Evolutionary conservation across 2,113 vertebrate genomes (phyloP), one percentile per base, ranked within the genome.

Genomic region (Rhagologus leucostigma): DNA sequence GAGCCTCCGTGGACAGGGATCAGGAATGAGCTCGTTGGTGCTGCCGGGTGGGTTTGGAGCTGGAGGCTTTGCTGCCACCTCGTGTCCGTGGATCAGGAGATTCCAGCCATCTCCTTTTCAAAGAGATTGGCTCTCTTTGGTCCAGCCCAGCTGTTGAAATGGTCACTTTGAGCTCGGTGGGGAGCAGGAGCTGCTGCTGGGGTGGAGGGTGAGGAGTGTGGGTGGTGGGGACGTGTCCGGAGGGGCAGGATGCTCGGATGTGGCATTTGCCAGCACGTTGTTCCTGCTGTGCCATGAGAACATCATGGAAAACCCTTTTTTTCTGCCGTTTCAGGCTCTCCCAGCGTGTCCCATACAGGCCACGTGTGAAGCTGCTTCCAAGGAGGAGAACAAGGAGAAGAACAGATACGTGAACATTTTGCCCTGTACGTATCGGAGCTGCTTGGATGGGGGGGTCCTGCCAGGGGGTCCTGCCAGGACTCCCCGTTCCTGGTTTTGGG

Each of bases 351-450:
- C 99, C 64, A 99, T 99, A 84, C 99, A 99, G 97, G 99, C 99
- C 69, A 99, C 99, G 0, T 99, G 99, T 84, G 99, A 99, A 85
- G 99, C 99, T 70, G 99, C 99, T 80, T 99, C 99, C 75, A 99
- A 99, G 93, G 99, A 99, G 94, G 99, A 99, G 97, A 99, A 99
- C 97, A 99, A 99, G 96, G 99, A 99, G 98, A 99, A 99, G 98
- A 99, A 99, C 97, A 97, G 99, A 98, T 99, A 99, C 1, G 99
- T 99, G 92, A 99, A 99, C 98, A 99, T 99, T 97, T 97, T 99
- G 91, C 99, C 99, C 90, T 99, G 99, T 99, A 97, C 96, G 99
- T 97, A 49, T 44, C 5, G 0, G 32, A 33, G 16, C 21, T 42
- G 18, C 2, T 13, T 41, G 52, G 11, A 7, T 0, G 0, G 4